These are phyloP conservation scores for Diabrotica virgifera DNA, from an alignment of 1,140 invertebrate genomes.

Conservation along the genomic window DNA sequence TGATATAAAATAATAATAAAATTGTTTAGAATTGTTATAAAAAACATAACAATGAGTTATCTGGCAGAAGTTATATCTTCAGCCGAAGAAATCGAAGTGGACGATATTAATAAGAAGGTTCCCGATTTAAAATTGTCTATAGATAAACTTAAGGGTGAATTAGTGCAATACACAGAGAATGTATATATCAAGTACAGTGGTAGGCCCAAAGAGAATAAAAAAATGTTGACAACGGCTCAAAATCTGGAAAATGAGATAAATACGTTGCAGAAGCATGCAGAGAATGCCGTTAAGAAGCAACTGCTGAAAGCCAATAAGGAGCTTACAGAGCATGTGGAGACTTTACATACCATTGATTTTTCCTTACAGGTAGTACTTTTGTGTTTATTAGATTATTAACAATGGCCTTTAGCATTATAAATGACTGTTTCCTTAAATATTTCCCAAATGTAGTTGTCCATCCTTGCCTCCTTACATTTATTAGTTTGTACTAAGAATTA, in stretches of 20 bases:
- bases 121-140: conserved; percentile 55
- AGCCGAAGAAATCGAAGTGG: conserved; percentile 43
- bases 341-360: conserved; percentile 54
- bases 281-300: conserved; percentile 57
- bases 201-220: conserved; percentile 52
- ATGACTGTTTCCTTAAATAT: too few species aligned
- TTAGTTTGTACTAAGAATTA: too few species aligned
- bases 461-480: too few species aligned
- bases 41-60: conserved; percentile 42
- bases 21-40: too few species aligned
- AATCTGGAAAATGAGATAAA: conserved; percentile 50
- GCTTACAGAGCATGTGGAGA: conserved; percentile 53
- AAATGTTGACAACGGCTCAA: conserved; percentile 49
- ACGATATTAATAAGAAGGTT: conserved; percentile 52
- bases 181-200: conserved; percentile 55
- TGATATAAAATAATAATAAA: too few species aligned
- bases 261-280: conserved; percentile 52
- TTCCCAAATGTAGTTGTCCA: too few species aligned
- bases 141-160: conserved; percentile 54
- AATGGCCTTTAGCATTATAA: too few species aligned
- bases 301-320: conserved; percentile 54
- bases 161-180: conserved; percentile 54
- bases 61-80: conserved; percentile 32
- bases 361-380: conserved; percentile 53
- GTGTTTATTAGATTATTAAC: too few species aligned